Conservation (phyloP, 2,113 vertebrate genomes). For the Cricetomys ansorgei region DNA sequence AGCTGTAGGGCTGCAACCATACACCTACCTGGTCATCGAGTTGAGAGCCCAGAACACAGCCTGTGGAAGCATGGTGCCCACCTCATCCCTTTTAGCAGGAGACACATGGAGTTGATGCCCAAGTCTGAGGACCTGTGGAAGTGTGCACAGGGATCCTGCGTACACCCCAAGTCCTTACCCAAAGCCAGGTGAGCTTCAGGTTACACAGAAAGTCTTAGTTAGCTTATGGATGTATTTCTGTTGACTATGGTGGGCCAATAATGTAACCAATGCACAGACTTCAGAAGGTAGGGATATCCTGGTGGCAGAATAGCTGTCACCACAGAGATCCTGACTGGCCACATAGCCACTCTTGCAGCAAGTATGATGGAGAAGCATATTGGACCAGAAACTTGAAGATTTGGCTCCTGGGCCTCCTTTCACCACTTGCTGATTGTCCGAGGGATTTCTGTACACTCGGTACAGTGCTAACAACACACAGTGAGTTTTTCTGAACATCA, state of each 20-base stretch:
- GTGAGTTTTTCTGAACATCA: not conserved
- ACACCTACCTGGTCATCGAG: not conserved
- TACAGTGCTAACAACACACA: not conserved
- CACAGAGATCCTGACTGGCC: not conserved
- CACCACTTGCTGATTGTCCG: not conserved
- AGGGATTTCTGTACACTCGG: not conserved
- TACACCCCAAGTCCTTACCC: not conserved
- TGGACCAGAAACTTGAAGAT: not conserved
- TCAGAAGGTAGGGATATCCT: not conserved
- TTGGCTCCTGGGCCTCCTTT: not conserved
- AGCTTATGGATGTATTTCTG: not conserved
- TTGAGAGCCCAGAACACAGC: not conserved
- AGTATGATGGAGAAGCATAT: not conserved
- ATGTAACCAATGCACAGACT: not conserved
- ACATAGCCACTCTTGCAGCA: accelerated
- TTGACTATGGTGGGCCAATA: not conserved
- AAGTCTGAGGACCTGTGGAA: not conserved
- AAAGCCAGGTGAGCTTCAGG: not conserved
- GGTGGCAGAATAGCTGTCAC: not conserved
- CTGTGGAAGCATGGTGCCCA: not conserved
- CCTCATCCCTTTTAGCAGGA: not conserved
- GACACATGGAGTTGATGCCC: not conserved
- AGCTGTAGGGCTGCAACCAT: not conserved
- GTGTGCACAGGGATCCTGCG: not conserved
- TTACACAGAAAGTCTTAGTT: not conserved